Evolutionary conservation across 2,797 vertebrate species (phyloP).

Genomic region (Cheracebus regulus): DNA sequence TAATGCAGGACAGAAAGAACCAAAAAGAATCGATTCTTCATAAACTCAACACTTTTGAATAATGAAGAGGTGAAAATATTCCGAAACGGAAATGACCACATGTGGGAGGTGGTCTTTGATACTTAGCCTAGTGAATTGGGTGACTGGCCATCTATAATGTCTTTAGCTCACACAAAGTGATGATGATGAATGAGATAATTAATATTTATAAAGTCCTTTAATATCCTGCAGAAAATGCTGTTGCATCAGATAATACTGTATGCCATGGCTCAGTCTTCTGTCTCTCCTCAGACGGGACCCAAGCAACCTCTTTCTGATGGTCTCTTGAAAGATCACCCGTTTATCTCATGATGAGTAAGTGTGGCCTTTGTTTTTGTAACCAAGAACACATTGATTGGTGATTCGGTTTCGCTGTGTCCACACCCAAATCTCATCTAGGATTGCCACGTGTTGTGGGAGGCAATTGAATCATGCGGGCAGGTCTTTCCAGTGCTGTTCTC

Average conservation of each 20-base stretch:
- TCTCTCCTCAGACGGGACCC: neutral
- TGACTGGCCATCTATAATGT: neutral
- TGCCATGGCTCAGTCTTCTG: fast-evolving
- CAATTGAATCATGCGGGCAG: neutral
- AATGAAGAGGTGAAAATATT: neutral
- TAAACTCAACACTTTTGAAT: neutral
- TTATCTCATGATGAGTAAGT: fast-evolving
- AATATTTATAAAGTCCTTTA: neutral
- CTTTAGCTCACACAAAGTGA: neutral
- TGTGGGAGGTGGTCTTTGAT: neutral
- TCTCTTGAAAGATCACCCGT: neutral
- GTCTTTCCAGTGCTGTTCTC: neutral
- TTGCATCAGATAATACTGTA: fast-evolving
- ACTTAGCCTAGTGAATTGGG: neutral
- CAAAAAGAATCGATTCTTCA: fast-evolving
- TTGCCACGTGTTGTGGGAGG: neutral
- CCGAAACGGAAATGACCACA: neutral
- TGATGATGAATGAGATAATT: neutral
- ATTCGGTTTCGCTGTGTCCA: neutral
- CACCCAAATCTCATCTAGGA: neutral
- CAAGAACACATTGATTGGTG: neutral
- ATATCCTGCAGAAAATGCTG: neutral
- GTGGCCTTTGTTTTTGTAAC: neutral
- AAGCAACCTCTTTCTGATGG: neutral
- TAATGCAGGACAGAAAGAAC: neutral